Evolutionary conservation across 2,113 vertebrate species (phyloP).

Genomic region (Balaeniceps rex): DNA sequence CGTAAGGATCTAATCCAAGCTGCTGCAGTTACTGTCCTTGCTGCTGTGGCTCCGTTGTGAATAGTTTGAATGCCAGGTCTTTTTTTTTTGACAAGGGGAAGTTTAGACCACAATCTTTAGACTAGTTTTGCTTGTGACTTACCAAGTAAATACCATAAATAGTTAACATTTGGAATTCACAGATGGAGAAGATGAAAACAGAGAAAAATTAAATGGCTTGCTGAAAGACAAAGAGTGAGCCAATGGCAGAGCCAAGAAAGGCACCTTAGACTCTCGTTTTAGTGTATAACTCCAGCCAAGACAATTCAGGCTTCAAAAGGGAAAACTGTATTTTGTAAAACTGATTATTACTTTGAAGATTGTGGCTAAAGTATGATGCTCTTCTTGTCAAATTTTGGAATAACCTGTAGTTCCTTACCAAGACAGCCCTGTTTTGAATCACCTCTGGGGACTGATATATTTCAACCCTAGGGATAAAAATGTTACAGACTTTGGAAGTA

Average conservation of each 20-base stretch:
- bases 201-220: constrained; percentile 15
- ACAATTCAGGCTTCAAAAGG: neutral
- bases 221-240: neutral
- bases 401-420: constrained; percentile 40
- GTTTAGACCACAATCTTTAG: neutral
- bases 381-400: constrained; percentile 40
- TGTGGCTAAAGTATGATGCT: constrained; percentile 14
- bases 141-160: neutral
- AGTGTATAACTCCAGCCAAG: neutral
- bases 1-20: neutral
- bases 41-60: neutral
- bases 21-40: neutral
- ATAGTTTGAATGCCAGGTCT: neutral
- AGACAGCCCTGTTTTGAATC: constrained; percentile 58
- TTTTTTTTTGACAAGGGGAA: neutral
- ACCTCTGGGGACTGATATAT: constrained; percentile 61
- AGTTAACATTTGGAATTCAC: neutral
- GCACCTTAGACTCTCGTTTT: neutral
- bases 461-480: constrained; percentile 56
- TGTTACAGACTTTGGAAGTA: constrained; percentile 41
- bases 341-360: constrained; percentile 24
- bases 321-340: neutral
- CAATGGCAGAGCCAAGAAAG: neutral
- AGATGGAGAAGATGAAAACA: neutral
- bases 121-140: neutral